phyloP scores from a whole-genome alignment of 2,113 vertebrate genomes.

The Callipepla squamata region DNA sequence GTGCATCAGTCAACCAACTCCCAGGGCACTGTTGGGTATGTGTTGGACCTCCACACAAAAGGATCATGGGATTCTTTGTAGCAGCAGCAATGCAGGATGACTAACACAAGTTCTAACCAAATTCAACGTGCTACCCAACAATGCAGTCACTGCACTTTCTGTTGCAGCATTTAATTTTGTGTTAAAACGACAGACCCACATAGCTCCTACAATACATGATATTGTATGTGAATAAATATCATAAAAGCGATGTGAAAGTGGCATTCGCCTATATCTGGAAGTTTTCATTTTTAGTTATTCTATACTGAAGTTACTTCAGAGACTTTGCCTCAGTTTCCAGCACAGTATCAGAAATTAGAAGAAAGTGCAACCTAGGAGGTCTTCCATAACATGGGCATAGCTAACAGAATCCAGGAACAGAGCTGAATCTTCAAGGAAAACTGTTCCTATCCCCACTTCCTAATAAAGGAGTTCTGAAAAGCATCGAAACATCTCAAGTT shows the following conservation, averaged over 20 bases:
- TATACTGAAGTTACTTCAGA: fast-evolving
- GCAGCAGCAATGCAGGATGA: neutral
- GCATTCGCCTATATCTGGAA: neutral
- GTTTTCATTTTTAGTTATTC: neutral
- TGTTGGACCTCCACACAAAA: neutral
- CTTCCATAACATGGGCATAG: neutral
- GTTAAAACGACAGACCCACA: neutral
- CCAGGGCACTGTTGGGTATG: neutral
- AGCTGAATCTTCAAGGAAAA: neutral
- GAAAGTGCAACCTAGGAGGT: neutral
- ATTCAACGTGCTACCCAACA: neutral
- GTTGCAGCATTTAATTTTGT: neutral
- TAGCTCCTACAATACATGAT: neutral
- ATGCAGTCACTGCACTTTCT: neutral
- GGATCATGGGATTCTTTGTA: neutral
- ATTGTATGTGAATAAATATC: neutral
- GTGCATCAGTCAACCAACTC: neutral
- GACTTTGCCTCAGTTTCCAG: neutral
- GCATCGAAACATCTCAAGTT: neutral
- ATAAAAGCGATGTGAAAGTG: neutral
- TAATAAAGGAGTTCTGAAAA: neutral
- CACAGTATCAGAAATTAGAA: neutral
- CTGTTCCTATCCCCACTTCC: neutral
- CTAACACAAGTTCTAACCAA: slow-evolving; percentile 24
- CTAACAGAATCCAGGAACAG: neutral